Evolutionary conservation across 2,888 invertebrate species (phyloP).

Genomic region (Nomada goodeniana): DNA sequence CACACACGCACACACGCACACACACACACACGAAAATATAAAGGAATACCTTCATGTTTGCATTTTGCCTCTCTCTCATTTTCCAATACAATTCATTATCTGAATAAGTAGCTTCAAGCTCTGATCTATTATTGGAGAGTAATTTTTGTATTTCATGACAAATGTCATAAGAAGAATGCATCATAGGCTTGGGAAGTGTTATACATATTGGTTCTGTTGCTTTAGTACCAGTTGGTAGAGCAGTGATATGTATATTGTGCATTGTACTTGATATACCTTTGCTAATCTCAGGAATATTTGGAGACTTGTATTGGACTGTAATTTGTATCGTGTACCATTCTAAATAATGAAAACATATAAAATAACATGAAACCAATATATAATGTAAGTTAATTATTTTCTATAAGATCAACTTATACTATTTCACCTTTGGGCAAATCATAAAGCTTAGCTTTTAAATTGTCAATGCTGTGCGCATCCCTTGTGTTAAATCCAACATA

Average conservation of each 20-base stretch:
- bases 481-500: constrained; percentile 67
- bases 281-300: constrained; percentile 13
- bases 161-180: constrained; percentile 76
- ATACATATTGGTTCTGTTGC: constrained; percentile 77
- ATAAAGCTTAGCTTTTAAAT: constrained; percentile 68
- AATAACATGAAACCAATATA: neutral
- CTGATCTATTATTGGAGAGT: constrained; percentile 74
- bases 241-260: constrained; percentile 76
- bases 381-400: neutral
- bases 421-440: constrained; percentile 77
- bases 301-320: constrained; percentile 75
- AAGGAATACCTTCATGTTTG: constrained; percentile 76
- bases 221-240: constrained; percentile 78
- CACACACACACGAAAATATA: constrained; percentile 1
- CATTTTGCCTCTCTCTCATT: constrained; percentile 79
- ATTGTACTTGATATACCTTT: constrained; percentile 38
- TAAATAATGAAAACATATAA: constrained; percentile 51
- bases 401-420: neutral
- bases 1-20: neutral
- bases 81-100: constrained; percentile 78
- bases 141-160: constrained; percentile 77
- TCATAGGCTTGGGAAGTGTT: constrained; percentile 76
- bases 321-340: constrained; percentile 82
- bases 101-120: constrained; percentile 75
- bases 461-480: constrained; percentile 57